phyloP scores from a whole-genome alignment of 2,797 vertebrate species.

The Melanotaenia maccullochi region DNA sequence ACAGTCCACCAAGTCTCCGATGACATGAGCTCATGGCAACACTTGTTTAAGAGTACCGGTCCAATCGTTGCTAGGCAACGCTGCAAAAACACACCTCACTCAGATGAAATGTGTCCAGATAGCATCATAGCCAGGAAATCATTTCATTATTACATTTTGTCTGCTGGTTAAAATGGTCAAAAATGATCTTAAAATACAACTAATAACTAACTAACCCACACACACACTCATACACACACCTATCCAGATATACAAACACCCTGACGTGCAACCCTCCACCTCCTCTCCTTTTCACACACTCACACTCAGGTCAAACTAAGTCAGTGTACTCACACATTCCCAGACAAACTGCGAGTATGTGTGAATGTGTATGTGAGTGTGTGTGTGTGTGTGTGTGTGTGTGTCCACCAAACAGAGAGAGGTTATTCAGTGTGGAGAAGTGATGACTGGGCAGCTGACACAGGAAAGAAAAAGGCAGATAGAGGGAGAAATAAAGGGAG shows the following conservation, averaged over 20 bases:
- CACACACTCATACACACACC: background rate
- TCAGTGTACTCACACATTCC: conserved; percentile 65
- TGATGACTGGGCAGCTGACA: conserved; percentile 80
- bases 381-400: conserved; percentile 24
- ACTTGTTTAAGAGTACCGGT: background rate
- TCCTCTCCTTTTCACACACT: conserved; percentile 51
- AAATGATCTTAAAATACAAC: too few species aligned
- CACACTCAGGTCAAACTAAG: conserved; percentile 64
- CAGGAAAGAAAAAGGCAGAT: conserved; percentile 73
- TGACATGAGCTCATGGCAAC: background rate
- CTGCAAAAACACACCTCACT: too few species aligned
- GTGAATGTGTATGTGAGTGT: conserved; percentile 23
- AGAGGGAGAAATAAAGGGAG: conserved; percentile 65
- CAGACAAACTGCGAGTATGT: conserved; percentile 63
- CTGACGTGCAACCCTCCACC: conserved; percentile 1
- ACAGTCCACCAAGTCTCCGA: background rate
- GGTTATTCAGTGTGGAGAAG: conserved; percentile 72
- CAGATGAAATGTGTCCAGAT: too few species aligned
- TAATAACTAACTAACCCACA: background rate
- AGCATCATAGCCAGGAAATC: too few species aligned
- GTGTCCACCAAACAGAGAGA: conserved; percentile 49
- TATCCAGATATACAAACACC: conserved; percentile 13
- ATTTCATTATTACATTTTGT: too few species aligned
- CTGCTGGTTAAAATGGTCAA: too few species aligned
- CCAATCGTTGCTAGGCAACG: background rate